A percentile compares a stretch with the other conserved stretches of the same genome.
Conservation (phyloP, 2,888 invertebrate genomes). For the Aphodius granarius region DNA sequence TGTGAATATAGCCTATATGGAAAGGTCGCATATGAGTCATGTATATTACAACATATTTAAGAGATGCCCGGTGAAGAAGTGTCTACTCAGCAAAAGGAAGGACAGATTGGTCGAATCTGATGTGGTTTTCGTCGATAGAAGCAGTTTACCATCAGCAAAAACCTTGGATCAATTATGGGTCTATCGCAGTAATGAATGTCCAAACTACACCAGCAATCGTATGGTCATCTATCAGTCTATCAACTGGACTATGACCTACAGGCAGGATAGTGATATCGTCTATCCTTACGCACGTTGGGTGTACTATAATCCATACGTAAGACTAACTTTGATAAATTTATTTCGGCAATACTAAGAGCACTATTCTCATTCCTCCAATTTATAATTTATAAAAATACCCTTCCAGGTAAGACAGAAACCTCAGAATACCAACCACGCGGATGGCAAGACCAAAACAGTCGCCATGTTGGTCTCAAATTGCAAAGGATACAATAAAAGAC, state of each 20-base stretch:
- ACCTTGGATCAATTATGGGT: not conserved
- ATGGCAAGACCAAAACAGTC: not conserved
- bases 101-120: not conserved
- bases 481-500: not conserved
- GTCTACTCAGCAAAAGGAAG: not conserved
- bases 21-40: not conserved
- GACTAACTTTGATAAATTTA: not conserved
- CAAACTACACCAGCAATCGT: not conserved
- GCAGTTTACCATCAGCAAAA: not conserved
- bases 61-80: not conserved
- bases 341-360: no score
- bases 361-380: no score
- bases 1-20: not conserved
- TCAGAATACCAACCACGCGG: not conserved
- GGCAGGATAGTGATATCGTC: not conserved
- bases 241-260: constrained; percentile 62
- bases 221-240: constrained; percentile 51
- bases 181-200: not conserved
- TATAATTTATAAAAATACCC: no score
- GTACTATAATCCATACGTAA: not conserved
- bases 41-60: not conserved
- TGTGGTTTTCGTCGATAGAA: not conserved
- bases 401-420: not conserved
- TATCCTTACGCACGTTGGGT: not conserved
- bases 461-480: not conserved